A percentile compares a stretch with the other conserved stretches of the same genome.
Evolutionary conservation across 2,113 vertebrate genomes (phyloP).

Genomic region (human): GRCh38 chr11:24442001-24442500

Average conservation of each 20-base stretch:
- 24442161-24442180: neutral
- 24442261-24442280: neutral
- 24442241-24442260: neutral
- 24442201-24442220: neutral
- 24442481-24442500: no score
- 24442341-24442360: no score
- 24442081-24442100: neutral
- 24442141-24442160: neutral
- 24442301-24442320: neutral
- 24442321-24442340: no score
- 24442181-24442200: neutral
- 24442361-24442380: no score
- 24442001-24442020: neutral
- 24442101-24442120: neutral
- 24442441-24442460: no score
- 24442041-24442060: neutral
- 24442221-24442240: neutral
- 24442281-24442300: neutral
- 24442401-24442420: no score
- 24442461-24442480: no score
- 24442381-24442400: no score
- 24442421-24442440: no score
- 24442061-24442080: neutral
- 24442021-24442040: neutral
- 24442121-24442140: neutral